phyloP scores from a whole-genome alignment of 2,888 invertebrate genomes.

The Lithophane semibrunnea region DNA sequence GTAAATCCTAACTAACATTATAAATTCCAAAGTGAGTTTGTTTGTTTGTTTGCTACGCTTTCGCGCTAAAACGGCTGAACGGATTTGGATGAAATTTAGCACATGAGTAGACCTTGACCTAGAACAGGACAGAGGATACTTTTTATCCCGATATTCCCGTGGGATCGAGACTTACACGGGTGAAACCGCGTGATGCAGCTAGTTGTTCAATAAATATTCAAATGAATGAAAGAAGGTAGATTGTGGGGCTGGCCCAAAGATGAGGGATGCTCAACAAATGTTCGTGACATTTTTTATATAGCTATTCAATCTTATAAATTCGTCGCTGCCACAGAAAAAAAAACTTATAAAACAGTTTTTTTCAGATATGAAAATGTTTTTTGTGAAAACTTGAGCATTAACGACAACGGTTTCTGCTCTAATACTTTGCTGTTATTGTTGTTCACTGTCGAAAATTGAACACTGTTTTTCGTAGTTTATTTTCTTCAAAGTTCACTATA shows the following conservation, averaged over 20 bases:
- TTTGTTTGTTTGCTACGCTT: no score
- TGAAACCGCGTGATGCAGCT: no score
- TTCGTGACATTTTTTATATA: slow-evolving; percentile 35
- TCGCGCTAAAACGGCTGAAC: no score
- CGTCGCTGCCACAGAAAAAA: slow-evolving; percentile 9
- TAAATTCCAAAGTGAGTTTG: no score
- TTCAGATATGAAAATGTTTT: not conserved
- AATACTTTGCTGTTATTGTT: not conserved
- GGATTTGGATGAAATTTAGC: no score
- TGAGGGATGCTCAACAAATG: slow-evolving; percentile 33
- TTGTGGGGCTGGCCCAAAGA: slow-evolving; percentile 31
- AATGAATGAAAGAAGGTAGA: slow-evolving; percentile 49
- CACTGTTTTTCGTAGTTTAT: not conserved
- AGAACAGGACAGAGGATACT: no score
- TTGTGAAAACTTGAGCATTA: not conserved
- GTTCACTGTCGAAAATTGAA: not conserved
- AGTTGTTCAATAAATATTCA: slow-evolving; percentile 63
- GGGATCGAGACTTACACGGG: no score
- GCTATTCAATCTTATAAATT: slow-evolving; percentile 23
- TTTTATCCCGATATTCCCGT: no score
- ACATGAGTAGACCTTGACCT: no score
- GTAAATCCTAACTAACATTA: slow-evolving; percentile 27
- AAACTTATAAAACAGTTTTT: not conserved
- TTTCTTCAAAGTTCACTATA: not conserved
- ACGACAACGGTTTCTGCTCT: slow-evolving; percentile 4